Evolutionary conservation across 2,888 invertebrate genomes (phyloP).

Genomic region (Labia minor): DNA sequence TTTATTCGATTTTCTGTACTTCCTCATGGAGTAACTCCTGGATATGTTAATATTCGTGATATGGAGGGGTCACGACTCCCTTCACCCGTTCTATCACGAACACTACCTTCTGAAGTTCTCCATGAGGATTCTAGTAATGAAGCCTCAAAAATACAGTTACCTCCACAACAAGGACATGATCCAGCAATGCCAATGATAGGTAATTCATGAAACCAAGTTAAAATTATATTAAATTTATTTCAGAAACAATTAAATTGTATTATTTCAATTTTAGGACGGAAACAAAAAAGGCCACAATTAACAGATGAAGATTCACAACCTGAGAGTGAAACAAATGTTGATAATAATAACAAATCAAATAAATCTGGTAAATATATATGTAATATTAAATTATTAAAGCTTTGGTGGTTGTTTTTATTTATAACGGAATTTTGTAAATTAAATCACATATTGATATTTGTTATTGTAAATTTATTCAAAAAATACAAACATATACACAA

Average conservation of each 20-base stretch:
- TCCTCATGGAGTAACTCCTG: slow-evolving; percentile 61
- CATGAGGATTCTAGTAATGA: slow-evolving; percentile 20
- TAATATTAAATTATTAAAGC: too few species aligned
- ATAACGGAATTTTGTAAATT: too few species aligned
- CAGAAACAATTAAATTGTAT: background rate
- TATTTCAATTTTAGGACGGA: background rate
- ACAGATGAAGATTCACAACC: background rate
- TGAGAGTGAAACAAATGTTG: background rate
- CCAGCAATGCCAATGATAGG: slow-evolving; percentile 32
- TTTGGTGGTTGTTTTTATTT: too few species aligned
- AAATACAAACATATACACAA: too few species aligned
- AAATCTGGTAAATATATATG: background rate
- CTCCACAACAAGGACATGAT: slow-evolving; percentile 27
- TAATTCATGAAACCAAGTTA: too few species aligned
- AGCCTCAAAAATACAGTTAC: slow-evolving; percentile 14
- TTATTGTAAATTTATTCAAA: too few species aligned
- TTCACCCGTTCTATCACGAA: slow-evolving; percentile 28
- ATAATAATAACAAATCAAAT: background rate
- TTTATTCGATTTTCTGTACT: slow-evolving; percentile 71
- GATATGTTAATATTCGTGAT: slow-evolving; percentile 54
- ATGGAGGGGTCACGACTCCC: slow-evolving; percentile 53
- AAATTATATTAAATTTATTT: too few species aligned
- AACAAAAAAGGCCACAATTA: background rate
- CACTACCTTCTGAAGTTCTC: slow-evolving; percentile 17
- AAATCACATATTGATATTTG: too few species aligned